phyloP scores from a whole-genome alignment of 2,797 vertebrate genomes.

The Chelidonichthys spinosus region DNA sequence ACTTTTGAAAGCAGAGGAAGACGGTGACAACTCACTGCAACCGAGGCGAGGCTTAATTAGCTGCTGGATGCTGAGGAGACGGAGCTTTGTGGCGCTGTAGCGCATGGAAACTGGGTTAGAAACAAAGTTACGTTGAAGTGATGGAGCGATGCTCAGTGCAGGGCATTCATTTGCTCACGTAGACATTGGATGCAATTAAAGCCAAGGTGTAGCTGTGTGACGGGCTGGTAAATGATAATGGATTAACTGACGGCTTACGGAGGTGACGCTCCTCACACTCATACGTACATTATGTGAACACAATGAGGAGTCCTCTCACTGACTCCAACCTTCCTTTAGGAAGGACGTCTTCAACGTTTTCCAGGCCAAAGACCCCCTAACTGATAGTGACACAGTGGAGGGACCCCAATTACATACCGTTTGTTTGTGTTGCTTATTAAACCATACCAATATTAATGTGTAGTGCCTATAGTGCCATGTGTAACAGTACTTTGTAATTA shows the following conservation, averaged over 20 bases:
- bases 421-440: too few species aligned
- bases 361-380: too few species aligned
- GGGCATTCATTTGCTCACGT: slow-evolving; percentile 59
- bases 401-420: too few species aligned
- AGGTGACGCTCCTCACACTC: slow-evolving; percentile 5
- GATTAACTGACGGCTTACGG: slow-evolving; percentile 48
- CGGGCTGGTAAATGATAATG: slow-evolving; percentile 67
- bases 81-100: slow-evolving; percentile 32
- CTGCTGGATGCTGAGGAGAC: slow-evolving; percentile 15
- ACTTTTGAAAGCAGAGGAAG: slow-evolving; percentile 53
- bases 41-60: slow-evolving; percentile 63
- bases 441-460: too few species aligned
- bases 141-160: slow-evolving; percentile 49
- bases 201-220: slow-evolving; percentile 50
- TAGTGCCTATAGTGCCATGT: too few species aligned
- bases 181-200: slow-evolving; percentile 63
- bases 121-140: slow-evolving; percentile 59
- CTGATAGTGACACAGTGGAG: too few species aligned
- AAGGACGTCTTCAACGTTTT: too few species aligned
- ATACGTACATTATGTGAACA: slow-evolving; percentile 14
- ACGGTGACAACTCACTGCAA: slow-evolving; percentile 41
- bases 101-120: slow-evolving; percentile 64
- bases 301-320: slow-evolving; percentile 18
- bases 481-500: too few species aligned
- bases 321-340: slow-evolving; percentile 30